Base-by-base conservation (phyloP, 2,888 invertebrate species). In the Tenthredo scrophulariae region DNA sequence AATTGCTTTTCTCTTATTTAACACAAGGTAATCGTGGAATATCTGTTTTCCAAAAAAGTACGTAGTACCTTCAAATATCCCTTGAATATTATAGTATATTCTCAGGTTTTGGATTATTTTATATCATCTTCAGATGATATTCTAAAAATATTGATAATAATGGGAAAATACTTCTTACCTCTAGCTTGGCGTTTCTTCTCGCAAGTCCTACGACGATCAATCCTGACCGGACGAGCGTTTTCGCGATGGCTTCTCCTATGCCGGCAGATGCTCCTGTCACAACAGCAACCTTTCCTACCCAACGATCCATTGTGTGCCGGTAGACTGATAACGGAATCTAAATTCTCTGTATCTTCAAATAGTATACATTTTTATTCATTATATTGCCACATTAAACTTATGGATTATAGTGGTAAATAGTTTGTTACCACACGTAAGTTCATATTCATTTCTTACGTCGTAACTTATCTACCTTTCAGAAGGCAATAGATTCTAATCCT, bases 181-280 rank as follows among this genome's bases (percentile, higher is more conserved):
- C 91, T 62, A 95, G 93, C 40, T 91, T 91, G 3, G 94, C 93
- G 9, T 94, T 91, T 77, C 95, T 94, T 85, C 95, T 92, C 0
- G 95, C 95, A 86, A 95, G 91, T 0, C 94, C 95, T 0, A 95
- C 93, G 0, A 96, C 95, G 70, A 93, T 93, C 91, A 94, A 91
- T 0, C 95, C 96, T 10, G 93, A 91, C 84, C 93, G 91, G 0
- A 94, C 92, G 58, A 95, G 91, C 84, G 93, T 92, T 87, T 92
- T 90, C 0, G 93, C 93, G 15, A 94, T 93, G 5, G 94, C 94
- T 0, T 94, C 94, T 33, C 95, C 96, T 79, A 96, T 96, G 1
- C 96, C 96, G 0, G 94, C 93, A 89, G 96, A 95, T 13, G 95
- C 95, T 1, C 96, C 96, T 0, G 96, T 96, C 50, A 96, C 95